Evolutionary conservation across 2,888 invertebrate species (phyloP).

Genomic region (Hypselothyrea guttata): DNA sequence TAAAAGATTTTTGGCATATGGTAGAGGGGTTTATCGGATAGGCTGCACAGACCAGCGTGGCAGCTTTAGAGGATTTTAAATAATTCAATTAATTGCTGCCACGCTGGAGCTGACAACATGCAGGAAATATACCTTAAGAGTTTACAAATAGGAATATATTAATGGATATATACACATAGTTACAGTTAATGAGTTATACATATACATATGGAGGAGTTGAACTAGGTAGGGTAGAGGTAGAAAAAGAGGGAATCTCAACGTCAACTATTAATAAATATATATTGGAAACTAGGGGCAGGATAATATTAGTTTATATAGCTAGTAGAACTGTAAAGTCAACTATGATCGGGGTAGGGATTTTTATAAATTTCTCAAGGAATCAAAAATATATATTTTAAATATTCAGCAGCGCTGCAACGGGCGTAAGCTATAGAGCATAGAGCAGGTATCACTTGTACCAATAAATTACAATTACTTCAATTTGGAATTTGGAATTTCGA

Average conservation of each 20-base stretch:
- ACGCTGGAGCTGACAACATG: slow-evolving; percentile 31
- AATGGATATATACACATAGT: slow-evolving; percentile 19
- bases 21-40: slow-evolving; percentile 5
- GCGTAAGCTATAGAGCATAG: slow-evolving; percentile 26
- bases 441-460: slow-evolving; percentile 5
- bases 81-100: too few relatives aligned
- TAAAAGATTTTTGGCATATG: slow-evolving; percentile 30
- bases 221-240: slow-evolving; percentile 15
- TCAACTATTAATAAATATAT: background rate
- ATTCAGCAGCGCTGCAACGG: slow-evolving; percentile 78
- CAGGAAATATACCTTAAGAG: slow-evolving; percentile 30
- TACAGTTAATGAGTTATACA: slow-evolving; percentile 8
- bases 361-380: too few relatives aligned
- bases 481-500: too few relatives aligned
- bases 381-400: background rate
- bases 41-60: slow-evolving; percentile 21
- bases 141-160: slow-evolving; percentile 17
- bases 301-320: too few relatives aligned
- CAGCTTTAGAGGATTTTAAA: too few relatives aligned
- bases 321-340: too few relatives aligned
- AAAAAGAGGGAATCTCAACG: background rate
- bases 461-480: slow-evolving; percentile 1
- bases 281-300: too few relatives aligned
- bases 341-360: too few relatives aligned
- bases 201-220: slow-evolving; percentile 19